These are phyloP conservation scores for Microtus montanus DNA, from an alignment of 2,113 vertebrate genomes.

Conservation along the genomic window DNA sequence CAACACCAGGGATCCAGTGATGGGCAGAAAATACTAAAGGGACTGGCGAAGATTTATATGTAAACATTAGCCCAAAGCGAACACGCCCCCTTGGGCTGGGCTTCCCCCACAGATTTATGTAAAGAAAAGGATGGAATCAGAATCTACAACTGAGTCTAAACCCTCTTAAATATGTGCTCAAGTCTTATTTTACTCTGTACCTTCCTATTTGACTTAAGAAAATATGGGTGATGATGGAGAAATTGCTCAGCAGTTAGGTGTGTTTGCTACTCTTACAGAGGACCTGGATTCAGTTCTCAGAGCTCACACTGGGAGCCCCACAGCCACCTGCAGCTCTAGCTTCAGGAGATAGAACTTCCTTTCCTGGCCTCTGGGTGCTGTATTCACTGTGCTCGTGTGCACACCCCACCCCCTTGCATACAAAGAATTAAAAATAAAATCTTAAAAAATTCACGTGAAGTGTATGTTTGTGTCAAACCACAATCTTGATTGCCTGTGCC, in stretches of 20 bases:
- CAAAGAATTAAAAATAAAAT: not conserved
- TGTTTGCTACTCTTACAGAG: not conserved
- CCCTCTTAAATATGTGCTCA: not conserved
- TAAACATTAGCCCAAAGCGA: no score
- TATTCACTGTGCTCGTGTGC: not conserved
- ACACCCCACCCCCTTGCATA: no score
- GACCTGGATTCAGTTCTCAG: not conserved
- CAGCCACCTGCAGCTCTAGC: not conserved
- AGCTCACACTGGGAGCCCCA: not conserved
- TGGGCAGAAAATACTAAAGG: no score
- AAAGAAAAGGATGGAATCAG: not conserved
- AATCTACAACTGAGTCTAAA: constrained; percentile 3
- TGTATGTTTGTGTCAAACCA: not conserved
- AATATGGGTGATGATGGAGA: not conserved
- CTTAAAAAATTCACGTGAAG: not conserved
- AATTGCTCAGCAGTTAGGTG: not conserved
- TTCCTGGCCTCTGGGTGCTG: not conserved
- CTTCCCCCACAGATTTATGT: constrained; percentile 1
- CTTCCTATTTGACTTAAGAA: not conserved
- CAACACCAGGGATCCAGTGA: no score
- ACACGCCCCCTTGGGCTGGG: no score
- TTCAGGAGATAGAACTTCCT: no score
- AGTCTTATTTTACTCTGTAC: not conserved
- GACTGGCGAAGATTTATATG: no score
- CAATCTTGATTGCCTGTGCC: not conserved